Base-by-base conservation (phyloP, 2,797 vertebrate species). In the Peromyscus aztecus region DNA sequence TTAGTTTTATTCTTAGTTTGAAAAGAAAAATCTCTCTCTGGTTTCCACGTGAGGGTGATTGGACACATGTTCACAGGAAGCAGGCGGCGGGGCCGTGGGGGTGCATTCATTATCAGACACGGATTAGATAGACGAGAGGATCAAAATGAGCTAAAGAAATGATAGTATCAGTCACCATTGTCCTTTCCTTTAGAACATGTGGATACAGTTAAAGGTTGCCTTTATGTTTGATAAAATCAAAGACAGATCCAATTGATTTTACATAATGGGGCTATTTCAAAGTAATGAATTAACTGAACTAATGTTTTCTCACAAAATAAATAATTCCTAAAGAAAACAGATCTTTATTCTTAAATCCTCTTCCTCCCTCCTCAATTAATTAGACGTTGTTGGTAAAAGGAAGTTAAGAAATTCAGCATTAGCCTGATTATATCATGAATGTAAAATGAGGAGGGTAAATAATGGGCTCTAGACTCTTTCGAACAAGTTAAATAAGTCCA, bases 361-460 rank as follows among this genome's bases (percentile, higher is more conserved):
- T 81, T 93, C 94, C 96, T 95, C 59, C 17, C 21, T 94, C 98
- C 83, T 95, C 93, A 97, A 94, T 94, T 98, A 98, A 98, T 98
- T 98, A 98, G 97, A 88, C 85, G 88, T 85, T 78, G 69, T 96
- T 97, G 94, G 94, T 94, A 96, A 97, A 98, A 98, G 98, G 98
- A 98, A 97, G 93, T 98, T 97, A 97, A 98, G 97, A 76, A 98
- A 98, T 96, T 95, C 96, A 95, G 59, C 8, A 3, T 94, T 97
- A 98, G 94, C 89, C 90, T 98, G 95, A 98, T 97, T 97, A 98
- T 98, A 97, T 98, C 94, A 93, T 97, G 92, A 96, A 97, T 89
- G 97, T 93, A 97, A 98, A 98, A 98, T 96, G 95, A 98, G 96
- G 86, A 97, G 86, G 82, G 94, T 92, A 98, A 98, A 98, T 73